Base-by-base conservation (phyloP, 2,797 vertebrate species). In the Otolemur crassicaudatus region DNA sequence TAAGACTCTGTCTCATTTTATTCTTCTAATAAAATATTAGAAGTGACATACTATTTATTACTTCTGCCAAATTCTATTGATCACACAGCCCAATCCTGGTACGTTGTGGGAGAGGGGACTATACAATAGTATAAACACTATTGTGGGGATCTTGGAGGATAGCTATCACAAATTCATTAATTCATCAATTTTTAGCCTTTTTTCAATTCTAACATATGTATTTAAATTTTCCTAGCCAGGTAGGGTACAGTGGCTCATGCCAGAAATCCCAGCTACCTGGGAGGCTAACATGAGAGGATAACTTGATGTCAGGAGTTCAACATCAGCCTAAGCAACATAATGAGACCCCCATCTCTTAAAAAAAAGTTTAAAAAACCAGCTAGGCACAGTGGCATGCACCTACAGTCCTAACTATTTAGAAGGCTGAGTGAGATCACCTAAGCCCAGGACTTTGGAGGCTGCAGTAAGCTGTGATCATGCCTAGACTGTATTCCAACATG, bases 21-120 rank as follows among this genome's bases (percentile, higher is more conserved):
- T 37, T 37, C 34, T 37, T 37, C 34, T 37, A 46, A 46, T 46
- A 46, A 46, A 46, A 46, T 82, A 61, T 80, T 22, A 0, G 46
- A 93, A 94, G 96, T 31, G 13, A 69, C 56, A 76, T 9, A 96
- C 23, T 37, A 85, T 46, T 37, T 37, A 85, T 46, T n/a, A 90
- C 37, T 93, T 91, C 56, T 87, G 72, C 65, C 56, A 93, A 90
- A 87, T 75, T 73, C 40, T 81, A 86, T 1, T 12, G 2, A 4
- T 73, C 14, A 53, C 12, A 86, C 31, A 77, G 23, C 67, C 23
- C 20, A 87, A 90, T 23, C 8, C 34, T 60, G 12, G n/a, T 82
- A 90, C n/a, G 73, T 19, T 1, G 20, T 9, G 60, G 37, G 37
- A 37, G 37, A 37, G 7, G n/a, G 72, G 23, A 73, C 6, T 56